Conservation (phyloP, 2,797 vertebrate genomes). For the Aldrovandia affinis region DNA sequence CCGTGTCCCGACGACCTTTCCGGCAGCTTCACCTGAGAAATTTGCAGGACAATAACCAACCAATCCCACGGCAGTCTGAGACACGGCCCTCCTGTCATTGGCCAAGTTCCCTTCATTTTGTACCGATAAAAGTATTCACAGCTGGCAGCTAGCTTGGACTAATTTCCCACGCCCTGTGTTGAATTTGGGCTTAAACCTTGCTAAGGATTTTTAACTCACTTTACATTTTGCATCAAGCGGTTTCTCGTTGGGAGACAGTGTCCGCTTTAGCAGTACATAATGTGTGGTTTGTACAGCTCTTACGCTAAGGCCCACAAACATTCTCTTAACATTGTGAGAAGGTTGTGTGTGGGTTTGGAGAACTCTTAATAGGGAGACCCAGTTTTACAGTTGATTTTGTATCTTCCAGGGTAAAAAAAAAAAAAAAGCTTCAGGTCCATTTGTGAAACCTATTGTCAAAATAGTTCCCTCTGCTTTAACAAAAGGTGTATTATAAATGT, state of each 20-base stretch:
- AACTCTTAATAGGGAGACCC: constrained; percentile 51
- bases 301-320: constrained; percentile 7
- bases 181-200: constrained; percentile 27
- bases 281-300: constrained; percentile 20
- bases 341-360: constrained; percentile 47
- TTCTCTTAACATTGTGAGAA: constrained; percentile 33
- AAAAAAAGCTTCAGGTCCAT: constrained; percentile 60
- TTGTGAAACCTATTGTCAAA: constrained; percentile 68
- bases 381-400: constrained; percentile 43
- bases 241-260: not conserved
- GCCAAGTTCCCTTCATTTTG: constrained; percentile 39
- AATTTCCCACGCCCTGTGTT: constrained; percentile 41
- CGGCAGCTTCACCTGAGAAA: not conserved
- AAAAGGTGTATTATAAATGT: constrained; percentile 59
- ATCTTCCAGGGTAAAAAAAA: constrained; percentile 48
- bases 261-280: not conserved
- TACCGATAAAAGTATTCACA: constrained; percentile 47
- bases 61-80: not conserved
- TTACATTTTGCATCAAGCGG: not conserved
- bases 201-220: not conserved
- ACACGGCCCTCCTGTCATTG: not conserved
- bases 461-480: constrained; percentile 64
- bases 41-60: not conserved
- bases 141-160: constrained; percentile 68
- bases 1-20: not conserved